Base-by-base conservation (phyloP, 1,140 invertebrate genomes). In the Drosophila nannoptera region DNA sequence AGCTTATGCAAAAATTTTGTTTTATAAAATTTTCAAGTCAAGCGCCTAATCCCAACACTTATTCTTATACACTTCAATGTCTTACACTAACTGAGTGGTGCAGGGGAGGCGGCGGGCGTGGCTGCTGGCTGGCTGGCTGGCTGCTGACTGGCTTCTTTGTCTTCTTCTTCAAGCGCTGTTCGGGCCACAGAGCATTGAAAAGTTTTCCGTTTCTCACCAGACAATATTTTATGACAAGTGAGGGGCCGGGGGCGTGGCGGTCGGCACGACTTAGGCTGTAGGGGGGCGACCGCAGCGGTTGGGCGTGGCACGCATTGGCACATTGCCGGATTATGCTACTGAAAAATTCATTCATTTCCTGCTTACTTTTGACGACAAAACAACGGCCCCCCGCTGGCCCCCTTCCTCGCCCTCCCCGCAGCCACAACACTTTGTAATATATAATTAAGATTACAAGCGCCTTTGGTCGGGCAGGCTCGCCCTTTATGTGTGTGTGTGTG, bases 1-100 rank as follows among this genome's bases (percentile, higher is more conserved):
- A 86, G 81, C 82, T 86, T 86, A 86, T 86, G 81, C 81, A 86
- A 86, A 84, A 86, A 86, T 86, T 86, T 86, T 86, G 82, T 86
- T 86, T 86, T 86, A 86, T 84, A 84, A 86, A 84, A 84, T 86
- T 86, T 86, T 86, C 81, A 86, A 86, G 81, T 86, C 81, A 86
- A 86, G 81, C 81, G 81, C 74, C 81, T 86, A 87, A 86, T 86
- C 81, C 81, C 81, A 86, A 86, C 82, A 86, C 81, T 86, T 86
- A 86, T 86, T 86, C 81, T 86, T 86, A 84, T 86, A 84, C 81
- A 86, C 81, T 84, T 84, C 80, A 84, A 84, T 86, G 80, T 84
- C 76, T 80, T 72, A 69, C 76, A 77, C 81, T 78, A 78, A 62
- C 73, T 52, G 61, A 64, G 62, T 42, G 43, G 29, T 29, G 11